Conservation (phyloP, 2,113 vertebrate genomes). For the Nyctibius bracteatus region DNA sequence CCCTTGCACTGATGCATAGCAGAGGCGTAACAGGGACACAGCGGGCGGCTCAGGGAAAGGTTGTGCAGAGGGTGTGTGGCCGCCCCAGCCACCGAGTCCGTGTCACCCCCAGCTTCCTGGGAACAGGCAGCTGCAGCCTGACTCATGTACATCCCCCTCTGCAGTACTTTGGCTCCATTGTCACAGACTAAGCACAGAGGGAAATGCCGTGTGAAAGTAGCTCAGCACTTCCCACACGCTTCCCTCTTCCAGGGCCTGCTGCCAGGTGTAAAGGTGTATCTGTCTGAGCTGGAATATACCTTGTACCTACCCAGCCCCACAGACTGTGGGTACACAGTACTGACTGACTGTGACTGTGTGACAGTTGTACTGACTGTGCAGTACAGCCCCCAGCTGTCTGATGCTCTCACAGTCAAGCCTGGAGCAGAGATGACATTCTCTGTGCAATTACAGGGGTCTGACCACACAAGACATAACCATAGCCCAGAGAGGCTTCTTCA, state of each 20-base stretch:
- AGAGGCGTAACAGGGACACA: fast-evolving
- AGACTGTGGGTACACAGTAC: too few relatives aligned
- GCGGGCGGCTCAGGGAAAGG: fast-evolving
- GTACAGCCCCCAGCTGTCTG: not conserved
- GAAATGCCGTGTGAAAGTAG: not conserved
- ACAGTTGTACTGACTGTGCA: too few relatives aligned
- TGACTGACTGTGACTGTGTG: too few relatives aligned
- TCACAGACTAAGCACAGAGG: fast-evolving
- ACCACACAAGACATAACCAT: not conserved
- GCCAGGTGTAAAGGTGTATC: not conserved
- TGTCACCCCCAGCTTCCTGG: not conserved
- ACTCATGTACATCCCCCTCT: not conserved
- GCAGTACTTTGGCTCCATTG: not conserved
- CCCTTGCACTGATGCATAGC: not conserved
- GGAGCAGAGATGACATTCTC: not conserved
- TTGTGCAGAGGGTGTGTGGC: not conserved
- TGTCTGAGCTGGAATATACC: fast-evolving
- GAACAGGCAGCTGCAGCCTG: not conserved
- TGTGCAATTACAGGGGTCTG: not conserved
- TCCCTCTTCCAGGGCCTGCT: not conserved
- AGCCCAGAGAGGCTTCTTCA: not conserved
- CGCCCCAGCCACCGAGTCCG: fast-evolving
- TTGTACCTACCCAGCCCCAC: not conserved
- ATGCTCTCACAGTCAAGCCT: not conserved
- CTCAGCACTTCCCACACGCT: not conserved